phyloP scores from a whole-genome alignment of 2,113 vertebrate species.

The Coturnix japonica region DNA sequence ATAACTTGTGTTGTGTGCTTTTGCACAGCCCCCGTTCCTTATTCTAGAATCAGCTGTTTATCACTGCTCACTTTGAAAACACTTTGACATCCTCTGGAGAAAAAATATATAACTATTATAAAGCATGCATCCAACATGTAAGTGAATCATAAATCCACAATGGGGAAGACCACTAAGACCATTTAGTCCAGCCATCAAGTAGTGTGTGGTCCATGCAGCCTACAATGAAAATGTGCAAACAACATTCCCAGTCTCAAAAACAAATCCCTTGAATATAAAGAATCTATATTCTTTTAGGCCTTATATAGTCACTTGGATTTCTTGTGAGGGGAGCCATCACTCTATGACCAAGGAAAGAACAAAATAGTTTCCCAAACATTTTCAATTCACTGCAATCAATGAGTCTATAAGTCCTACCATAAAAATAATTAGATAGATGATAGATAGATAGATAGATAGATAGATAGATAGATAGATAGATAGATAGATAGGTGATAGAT shows the following conservation, averaged over 20 bases:
- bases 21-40: not conserved
- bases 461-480: too few relatives aligned
- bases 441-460: too few relatives aligned
- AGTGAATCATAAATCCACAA: not conserved
- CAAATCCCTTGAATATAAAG: not conserved
- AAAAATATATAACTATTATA: not conserved
- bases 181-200: not conserved
- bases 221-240: not conserved
- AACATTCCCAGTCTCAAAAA: not conserved
- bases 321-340: not conserved
- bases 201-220: not conserved
- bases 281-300: not conserved
- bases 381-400: not conserved
- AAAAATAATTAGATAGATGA: too few relatives aligned
- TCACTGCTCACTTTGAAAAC: not conserved
- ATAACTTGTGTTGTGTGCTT: not conserved
- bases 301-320: not conserved
- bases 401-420: not conserved
- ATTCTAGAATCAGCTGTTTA: not conserved
- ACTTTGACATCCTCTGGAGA: not conserved
- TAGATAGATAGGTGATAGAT: too few relatives aligned
- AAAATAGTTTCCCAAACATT: not conserved
- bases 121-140: accelerated
- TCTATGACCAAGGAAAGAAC: not conserved
- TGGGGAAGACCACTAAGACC: too few relatives aligned